These are phyloP conservation scores for Hymenopus coronatus DNA, from an alignment of 2,888 invertebrate genomes.

Conservation along the genomic window DNA sequence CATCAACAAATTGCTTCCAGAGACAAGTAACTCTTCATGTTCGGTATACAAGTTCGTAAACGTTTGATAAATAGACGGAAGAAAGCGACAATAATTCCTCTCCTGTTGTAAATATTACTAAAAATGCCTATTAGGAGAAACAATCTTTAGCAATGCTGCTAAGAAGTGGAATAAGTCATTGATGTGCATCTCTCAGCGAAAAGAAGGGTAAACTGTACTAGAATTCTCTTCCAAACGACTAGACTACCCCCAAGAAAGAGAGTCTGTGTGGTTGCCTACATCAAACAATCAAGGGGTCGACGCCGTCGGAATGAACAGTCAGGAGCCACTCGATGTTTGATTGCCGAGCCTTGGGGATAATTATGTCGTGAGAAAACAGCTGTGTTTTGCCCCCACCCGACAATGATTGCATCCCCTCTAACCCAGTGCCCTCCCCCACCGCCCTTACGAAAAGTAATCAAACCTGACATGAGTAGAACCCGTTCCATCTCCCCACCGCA, in stretches of 20 bases:
- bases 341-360: constrained; percentile 12
- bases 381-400: constrained; percentile 22
- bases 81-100: too few relatives aligned
- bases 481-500: constrained; percentile 2
- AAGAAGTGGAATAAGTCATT: too few relatives aligned
- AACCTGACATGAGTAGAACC: constrained; percentile 21
- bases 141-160: too few relatives aligned
- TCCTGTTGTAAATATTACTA: too few relatives aligned
- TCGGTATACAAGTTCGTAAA: too few relatives aligned
- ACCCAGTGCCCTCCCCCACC: constrained; percentile 7
- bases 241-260: background rate
- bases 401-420: constrained; percentile 2
- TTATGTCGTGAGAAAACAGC: constrained; percentile 32
- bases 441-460: constrained; percentile 24
- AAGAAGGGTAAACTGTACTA: too few relatives aligned
- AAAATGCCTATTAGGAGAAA: too few relatives aligned
- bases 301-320: background rate
- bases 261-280: background rate
- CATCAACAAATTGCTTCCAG: too few relatives aligned
- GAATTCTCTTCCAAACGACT: too few relatives aligned
- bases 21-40: too few relatives aligned
- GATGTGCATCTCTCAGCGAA: too few relatives aligned
- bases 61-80: too few relatives aligned
- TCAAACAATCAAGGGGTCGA: background rate
- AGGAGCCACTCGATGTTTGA: background rate